These are phyloP conservation scores for Campylomormyrus tamandua DNA, from an alignment of 2,113 vertebrate species.

Conservation along the genomic window DNA sequence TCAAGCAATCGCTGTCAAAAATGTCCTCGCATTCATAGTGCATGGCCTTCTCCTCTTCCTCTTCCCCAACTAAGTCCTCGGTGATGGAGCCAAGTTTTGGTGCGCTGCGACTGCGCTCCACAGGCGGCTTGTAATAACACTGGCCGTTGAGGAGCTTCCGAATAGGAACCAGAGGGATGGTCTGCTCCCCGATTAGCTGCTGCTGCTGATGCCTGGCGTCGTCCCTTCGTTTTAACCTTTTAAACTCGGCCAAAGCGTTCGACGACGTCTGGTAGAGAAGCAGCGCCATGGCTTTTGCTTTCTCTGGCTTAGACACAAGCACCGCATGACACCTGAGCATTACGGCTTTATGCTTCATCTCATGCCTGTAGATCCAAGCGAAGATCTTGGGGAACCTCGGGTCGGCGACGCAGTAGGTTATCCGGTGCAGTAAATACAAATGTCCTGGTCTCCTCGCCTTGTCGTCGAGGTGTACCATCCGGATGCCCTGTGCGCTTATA, in stretches of 20 bases:
- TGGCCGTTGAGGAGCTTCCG: constrained; percentile 85
- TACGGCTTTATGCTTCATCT: constrained; percentile 95
- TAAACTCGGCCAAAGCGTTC: constrained; percentile 88
- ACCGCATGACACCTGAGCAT: constrained; percentile 96
- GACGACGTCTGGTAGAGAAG: constrained; percentile 92
- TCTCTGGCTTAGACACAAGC: constrained; percentile 89
- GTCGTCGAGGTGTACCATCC: constrained; percentile 87
- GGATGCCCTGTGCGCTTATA: constrained; percentile 89
- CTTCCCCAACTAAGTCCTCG: constrained; percentile 84
- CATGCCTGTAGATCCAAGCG: constrained; percentile 95
- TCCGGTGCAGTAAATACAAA: constrained; percentile 86
- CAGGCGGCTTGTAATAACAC: constrained; percentile 91
- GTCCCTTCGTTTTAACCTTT: constrained; percentile 83
- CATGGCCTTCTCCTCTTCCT: constrained; percentile 82
- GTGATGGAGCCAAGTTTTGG: constrained; percentile 93
- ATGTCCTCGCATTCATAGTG: constrained; percentile 81
- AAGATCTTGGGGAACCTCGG: constrained; percentile 83
- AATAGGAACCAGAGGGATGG: constrained; percentile 80
- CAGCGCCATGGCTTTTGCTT: constrained; percentile 93
- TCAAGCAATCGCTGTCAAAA: constrained; percentile 65
- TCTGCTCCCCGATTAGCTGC: constrained; percentile 82
- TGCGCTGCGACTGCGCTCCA: constrained; percentile 90
- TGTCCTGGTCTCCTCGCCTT: constrained; percentile 81
- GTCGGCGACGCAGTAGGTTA: constrained; percentile 94
- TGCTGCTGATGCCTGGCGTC: constrained; percentile 93